Evolutionary conservation across 2,888 invertebrate genomes (phyloP), one percentile per base, ranked within the genome.

Genomic region (Epistrophella euchroma): DNA sequence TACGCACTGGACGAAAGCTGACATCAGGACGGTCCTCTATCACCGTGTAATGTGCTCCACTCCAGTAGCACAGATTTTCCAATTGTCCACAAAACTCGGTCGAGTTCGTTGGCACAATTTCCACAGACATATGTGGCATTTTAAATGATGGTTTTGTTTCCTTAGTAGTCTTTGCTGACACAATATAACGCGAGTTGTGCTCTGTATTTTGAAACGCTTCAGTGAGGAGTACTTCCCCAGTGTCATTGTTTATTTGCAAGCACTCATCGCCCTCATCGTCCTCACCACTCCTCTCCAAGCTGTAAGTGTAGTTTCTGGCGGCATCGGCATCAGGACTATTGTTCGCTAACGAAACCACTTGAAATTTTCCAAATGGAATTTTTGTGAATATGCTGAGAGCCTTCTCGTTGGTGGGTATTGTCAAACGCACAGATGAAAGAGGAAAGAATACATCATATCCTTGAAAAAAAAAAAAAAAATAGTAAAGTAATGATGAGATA

Each of bases 41-140:
- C 35, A 91, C 89, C 0, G 90, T 90, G 73, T 92, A 92, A 11
- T 90, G 89, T 7, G 90, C 91, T 7, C 87, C 78, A 15, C 89
- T 89, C 92, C 91, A 92, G 83, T 91, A 92, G 88, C 92, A 92
- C 58, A 92, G 88, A 80, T 91, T 90, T 79, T 91, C 90, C 79
- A 90, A 83, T 58, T 91, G 85, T 0, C 83, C 87, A 56, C 92
- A 92, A 70, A 92, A 92, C 9, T 90, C 89, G 3, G 88, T 82
- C 40, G 89, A 73, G 1, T 89, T 55, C n/a, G 90, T 89, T 3
- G 92, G 91, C 15, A 87, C 88, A 28, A 92, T 66, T 82, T 91
- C 91, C 52, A 92, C 68, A 3, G 91, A 90, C 78, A 92, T 89
- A 56, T 90, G 91, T 0, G 91, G 88, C n/a, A 90, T 89, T 81